Base-by-base conservation (phyloP, 2,113 vertebrate genomes). In the Pao palembangensis region DNA sequence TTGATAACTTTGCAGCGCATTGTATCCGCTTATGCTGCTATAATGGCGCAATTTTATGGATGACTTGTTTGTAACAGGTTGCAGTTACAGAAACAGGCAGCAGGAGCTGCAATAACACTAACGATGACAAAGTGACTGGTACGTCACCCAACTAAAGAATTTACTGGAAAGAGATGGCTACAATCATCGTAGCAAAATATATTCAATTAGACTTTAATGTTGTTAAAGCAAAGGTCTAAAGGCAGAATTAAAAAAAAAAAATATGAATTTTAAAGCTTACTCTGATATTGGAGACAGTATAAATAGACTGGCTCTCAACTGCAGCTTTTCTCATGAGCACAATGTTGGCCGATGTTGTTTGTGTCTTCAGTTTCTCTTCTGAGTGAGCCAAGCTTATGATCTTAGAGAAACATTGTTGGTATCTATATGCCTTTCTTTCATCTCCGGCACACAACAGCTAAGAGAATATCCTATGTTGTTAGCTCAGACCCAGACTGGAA, bases 51-150 rank as follows among this genome's bases (percentile, higher is more conserved):
- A 12, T 43, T 43, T 43, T 4, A 52, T 51, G 34, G 34, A 38
- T 38, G 34, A 4, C 11, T 12, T 38, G 34, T 8, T 38, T n/a
- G 10, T 8, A 47, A 17, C 15, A 47, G 44, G 17, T 31, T 89
- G 80, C 62, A 88, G 23, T 89, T 53, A 68, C 64, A 71, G n/a
- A 64, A 66, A 54, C 38, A 20, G 58, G 81, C 91, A 91, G 76
- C 71, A 91, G 91, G 85, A 80, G 90, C 57, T 76, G 85, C 82
- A 78, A 81, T 55, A 84, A 79, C 79, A 86, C 61, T 77, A 67
- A 57, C 51, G 20, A 83, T 81, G 54, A 47, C n/a, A 2, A 17
- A 19, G 47, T 18, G 47, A 49, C 3, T 8, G 46, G n/a, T 49
- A 1, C n/a, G 11, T 8, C n/a, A n/a, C 46, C 1, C 5, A 13